These are phyloP conservation scores for Pomacea canaliculata DNA, from an alignment of 2,888 invertebrate genomes.

Conservation along the genomic window DNA sequence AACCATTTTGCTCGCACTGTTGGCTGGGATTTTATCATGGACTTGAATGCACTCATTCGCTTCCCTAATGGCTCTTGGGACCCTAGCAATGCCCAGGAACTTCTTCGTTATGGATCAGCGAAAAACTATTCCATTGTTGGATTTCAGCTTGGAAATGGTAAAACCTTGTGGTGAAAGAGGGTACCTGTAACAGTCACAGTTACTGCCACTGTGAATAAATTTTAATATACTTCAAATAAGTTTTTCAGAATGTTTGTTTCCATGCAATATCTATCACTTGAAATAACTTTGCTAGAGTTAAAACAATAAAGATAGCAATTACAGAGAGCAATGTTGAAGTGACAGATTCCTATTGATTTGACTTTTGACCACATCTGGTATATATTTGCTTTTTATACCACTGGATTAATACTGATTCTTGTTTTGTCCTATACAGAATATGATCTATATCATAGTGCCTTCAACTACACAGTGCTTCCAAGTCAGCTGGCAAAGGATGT, in stretches of 20 bases:
- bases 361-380: too few relatives aligned
- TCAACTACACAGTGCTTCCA: background rate
- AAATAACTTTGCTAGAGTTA: too few relatives aligned
- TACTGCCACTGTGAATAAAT: background rate
- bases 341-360: too few relatives aligned
- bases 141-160: conserved; percentile 3
- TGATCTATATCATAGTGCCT: background rate
- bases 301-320: too few relatives aligned
- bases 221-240: too few relatives aligned
- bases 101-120: background rate
- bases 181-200: background rate
- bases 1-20: background rate
- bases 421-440: background rate
- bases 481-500: background rate
- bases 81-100: background rate
- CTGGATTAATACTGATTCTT: background rate
- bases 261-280: too few relatives aligned
- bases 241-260: too few relatives aligned
- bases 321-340: too few relatives aligned
- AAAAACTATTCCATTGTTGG: background rate
- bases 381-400: too few relatives aligned
- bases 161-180: background rate
- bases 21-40: background rate
- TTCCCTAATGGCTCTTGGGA: background rate
- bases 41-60: background rate